phyloP scores from a whole-genome alignment of 2,113 vertebrate species.

The Sigmodon hispidus region DNA sequence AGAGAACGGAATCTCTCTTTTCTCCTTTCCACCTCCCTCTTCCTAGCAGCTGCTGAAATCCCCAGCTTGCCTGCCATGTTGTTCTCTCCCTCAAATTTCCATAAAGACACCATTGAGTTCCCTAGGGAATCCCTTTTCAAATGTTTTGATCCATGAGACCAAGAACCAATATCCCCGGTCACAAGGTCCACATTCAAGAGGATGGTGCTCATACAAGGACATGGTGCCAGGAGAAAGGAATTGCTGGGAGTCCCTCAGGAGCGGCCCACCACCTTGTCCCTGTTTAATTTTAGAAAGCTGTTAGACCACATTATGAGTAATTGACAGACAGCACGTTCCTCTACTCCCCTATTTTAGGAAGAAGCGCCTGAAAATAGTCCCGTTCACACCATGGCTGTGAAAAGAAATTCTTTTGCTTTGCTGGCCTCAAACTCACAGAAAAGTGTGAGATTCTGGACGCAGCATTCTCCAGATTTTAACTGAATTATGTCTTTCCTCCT shows the following conservation, averaged over 20 bases:
- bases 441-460: constrained; percentile 50
- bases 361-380: constrained; percentile 59
- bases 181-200: not conserved
- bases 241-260: not conserved
- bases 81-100: not conserved
- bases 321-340: constrained; percentile 31
- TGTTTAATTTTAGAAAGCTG: constrained; percentile 9
- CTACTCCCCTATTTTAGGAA: constrained; percentile 44
- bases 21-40: not conserved
- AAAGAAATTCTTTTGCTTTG: constrained; percentile 45
- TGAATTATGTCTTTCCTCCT: not conserved
- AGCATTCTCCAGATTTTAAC: constrained; percentile 19
- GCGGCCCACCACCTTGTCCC: not conserved
- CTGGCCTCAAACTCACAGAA: constrained; percentile 39
- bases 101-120: not conserved
- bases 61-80: not conserved
- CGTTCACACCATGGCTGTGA: constrained; percentile 62
- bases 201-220: not conserved
- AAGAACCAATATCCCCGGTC: not conserved
- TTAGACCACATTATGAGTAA: constrained; percentile 57
- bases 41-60: too few relatives aligned
- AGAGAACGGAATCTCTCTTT: not conserved
- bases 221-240: not conserved
- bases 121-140: not conserved
- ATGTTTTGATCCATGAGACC: not conserved